Base-by-base conservation (phyloP, 2,113 vertebrate genomes). In the Pachypanchax playfairii region DNA sequence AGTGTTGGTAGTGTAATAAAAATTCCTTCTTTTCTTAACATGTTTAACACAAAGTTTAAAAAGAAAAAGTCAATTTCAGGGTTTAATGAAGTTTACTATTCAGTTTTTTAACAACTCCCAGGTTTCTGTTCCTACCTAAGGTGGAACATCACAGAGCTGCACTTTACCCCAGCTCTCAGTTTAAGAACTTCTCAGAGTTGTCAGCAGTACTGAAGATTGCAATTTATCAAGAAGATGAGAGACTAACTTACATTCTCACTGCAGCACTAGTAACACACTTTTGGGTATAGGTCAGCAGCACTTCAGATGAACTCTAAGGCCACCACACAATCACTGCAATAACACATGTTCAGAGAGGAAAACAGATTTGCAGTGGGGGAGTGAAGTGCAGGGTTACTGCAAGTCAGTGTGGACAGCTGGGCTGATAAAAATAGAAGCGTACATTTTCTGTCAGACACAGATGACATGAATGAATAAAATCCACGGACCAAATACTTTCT, bases 181-280 rank as follows among this genome's bases (percentile, higher is more conserved):
- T 58, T 26, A 67, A 53, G 12, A 50, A 18, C 44, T 58, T 68
- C 47, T 9, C 26, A 50, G 10, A 24, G 49, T 39, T 54, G 49
- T 43, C 26, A 28, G 51, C 26, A 51, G 17, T 28, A n/a, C 54
- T 51, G 46, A 36, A n/a, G 41, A 51, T 48, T 60, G 20, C 47
- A 54, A 52, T 77, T 82, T 58, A 10, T 62, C 42, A 68, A 28
- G 15, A 50, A 56, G 44, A 53, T 25, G 35, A 47, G 29, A 58
- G 35, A 38, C 29, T 29, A 65, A 38, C 22, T 73, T 39, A 42
- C 33, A 22, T 35, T 39, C 36, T 36, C 59, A 12, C 44, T 25
- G 21, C 35, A 26, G 69, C 25, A 33, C 51, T 25, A 1, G 13
- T 53, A 49, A 1, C 41, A 46, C 50, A 46, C 53, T 36, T 26